Evolutionary conservation across 2,888 invertebrate species (phyloP), one percentile per base, ranked within the genome.

Genomic region (Trachelus stipa): DNA sequence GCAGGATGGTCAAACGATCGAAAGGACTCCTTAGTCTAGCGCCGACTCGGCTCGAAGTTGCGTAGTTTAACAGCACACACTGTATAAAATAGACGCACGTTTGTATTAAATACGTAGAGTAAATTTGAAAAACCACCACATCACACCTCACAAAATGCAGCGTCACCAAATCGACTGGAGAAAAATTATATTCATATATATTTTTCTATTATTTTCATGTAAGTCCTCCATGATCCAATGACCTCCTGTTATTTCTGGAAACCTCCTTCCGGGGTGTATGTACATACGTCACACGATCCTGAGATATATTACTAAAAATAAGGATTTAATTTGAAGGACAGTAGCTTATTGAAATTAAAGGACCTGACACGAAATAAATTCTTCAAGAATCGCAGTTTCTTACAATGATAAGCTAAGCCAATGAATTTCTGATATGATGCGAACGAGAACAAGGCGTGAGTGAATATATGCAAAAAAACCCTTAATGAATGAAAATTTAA

Each of bases 41-140:
- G 90, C 89, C 90, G 90, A 90, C 90, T 88, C 90, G 89, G 89
- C 90, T 86, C 87, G 86, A 88, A 88, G 89, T 90, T 89, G 87
- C 87, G 90, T 90, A 90, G 90, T 90, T 88, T 89, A 88, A 89
- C 88, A 88, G 89, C 90, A 90, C 90, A 85, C 88, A 89, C 89
- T 89, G 88, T 89, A 89, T 87, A 89, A 88, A 87, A 87, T 89
- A 89, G 90, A 87, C 86, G 87, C 88, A 88, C 89, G 86, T 88
- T 89, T 88, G 82, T 88, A 85, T 85, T 86, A 85, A 69, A 81
- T 85, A 87, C 83, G 75, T 74, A 77, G 12, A 73, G 80, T 73
- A 77, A 73, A 68, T 77, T 73, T 73, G 75, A 73, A 73, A 78
- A 33, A 4, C 33, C 35, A 77, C 31, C 35, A 30, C 34, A 35